phyloP scores from a whole-genome alignment of 2,113 vertebrate genomes.

The Tetraodon nigroviridis region DNA sequence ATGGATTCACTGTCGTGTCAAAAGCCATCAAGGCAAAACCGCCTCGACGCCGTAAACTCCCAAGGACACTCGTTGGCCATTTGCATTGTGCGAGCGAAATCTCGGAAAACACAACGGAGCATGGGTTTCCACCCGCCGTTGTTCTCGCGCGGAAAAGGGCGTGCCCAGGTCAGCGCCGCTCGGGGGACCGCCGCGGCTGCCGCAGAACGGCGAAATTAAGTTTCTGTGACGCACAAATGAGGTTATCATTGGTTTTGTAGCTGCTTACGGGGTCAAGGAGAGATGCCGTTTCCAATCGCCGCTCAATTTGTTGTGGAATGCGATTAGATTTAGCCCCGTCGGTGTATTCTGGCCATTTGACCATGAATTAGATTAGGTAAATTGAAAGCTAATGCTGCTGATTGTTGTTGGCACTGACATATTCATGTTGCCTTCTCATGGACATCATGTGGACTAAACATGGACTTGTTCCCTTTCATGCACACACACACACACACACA shows the following conservation, averaged over 20 bases:
- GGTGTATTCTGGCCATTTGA: slow-evolving; percentile 53
- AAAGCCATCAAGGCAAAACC: slow-evolving; percentile 7
- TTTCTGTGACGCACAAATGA: slow-evolving; percentile 64
- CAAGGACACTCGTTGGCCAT: neutral
- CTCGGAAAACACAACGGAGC: slow-evolving; percentile 4
- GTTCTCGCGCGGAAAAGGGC: neutral
- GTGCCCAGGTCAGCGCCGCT: slow-evolving; percentile 38
- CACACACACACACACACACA: too few relatives aligned
- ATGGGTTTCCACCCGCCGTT: slow-evolving; percentile 14
- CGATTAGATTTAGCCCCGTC: slow-evolving; percentile 54
- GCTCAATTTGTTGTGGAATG: slow-evolving; percentile 57
- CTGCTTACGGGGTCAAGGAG: slow-evolving; percentile 63
- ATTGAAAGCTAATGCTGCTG: slow-evolving; percentile 50
- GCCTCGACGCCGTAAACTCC: slow-evolving; percentile 25
- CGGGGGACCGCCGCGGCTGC: slow-evolving; percentile 37
- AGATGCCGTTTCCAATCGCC: slow-evolving; percentile 59
- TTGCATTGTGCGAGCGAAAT: slow-evolving; percentile 16
- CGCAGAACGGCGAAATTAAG: slow-evolving; percentile 61
- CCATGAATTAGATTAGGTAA: slow-evolving; percentile 64
- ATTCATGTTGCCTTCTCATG: slow-evolving; percentile 30
- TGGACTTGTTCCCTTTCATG: too few relatives aligned
- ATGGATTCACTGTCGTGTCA: slow-evolving; percentile 20
- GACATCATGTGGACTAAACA: neutral
- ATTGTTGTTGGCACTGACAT: slow-evolving; percentile 56
- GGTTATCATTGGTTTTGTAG: slow-evolving; percentile 68